phyloP scores from a whole-genome alignment of 2,888 invertebrate genomes.

The Mimumesa dahlbomi region DNA sequence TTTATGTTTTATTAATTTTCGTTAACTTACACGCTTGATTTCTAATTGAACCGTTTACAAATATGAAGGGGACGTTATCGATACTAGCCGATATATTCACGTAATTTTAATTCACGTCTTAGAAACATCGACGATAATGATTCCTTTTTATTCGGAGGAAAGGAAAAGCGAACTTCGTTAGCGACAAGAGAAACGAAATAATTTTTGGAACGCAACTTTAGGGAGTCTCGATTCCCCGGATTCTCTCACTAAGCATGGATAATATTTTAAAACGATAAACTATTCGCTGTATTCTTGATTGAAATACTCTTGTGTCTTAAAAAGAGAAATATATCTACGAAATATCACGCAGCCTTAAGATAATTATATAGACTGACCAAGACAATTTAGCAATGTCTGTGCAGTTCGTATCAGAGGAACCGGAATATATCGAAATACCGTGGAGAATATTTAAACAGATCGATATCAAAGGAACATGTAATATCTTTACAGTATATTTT shows the following conservation, averaged over 20 bases:
- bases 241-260: slow-evolving; percentile 22
- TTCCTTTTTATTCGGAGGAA: slow-evolving; percentile 18
- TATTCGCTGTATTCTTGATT: slow-evolving; percentile 22
- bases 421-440: too few relatives aligned
- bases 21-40: too few relatives aligned
- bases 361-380: slow-evolving; percentile 48
- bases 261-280: slow-evolving; percentile 21
- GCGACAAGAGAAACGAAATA: slow-evolving; percentile 3
- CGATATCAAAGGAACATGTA: slow-evolving; percentile 14
- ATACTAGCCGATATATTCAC: too few relatives aligned
- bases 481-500: slow-evolving; percentile 38
- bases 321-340: slow-evolving; percentile 33
- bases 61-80: too few relatives aligned
- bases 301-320: slow-evolving; percentile 40
- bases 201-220: slow-evolving; percentile 42
- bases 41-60: too few relatives aligned
- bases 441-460: neutral
- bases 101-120: too few relatives aligned
- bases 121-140: neutral
- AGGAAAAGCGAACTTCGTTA: slow-evolving; percentile 13
- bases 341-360: slow-evolving; percentile 46
- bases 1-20: too few relatives aligned
- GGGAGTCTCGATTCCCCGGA: slow-evolving; percentile 43
- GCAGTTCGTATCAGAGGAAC: slow-evolving; percentile 16
- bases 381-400: slow-evolving; percentile 28